A percentile compares a stretch with the other conserved stretches of the same genome.
Conservation (phyloP, 2,888 invertebrate genomes). For the Chymomyza fuscimana region DNA sequence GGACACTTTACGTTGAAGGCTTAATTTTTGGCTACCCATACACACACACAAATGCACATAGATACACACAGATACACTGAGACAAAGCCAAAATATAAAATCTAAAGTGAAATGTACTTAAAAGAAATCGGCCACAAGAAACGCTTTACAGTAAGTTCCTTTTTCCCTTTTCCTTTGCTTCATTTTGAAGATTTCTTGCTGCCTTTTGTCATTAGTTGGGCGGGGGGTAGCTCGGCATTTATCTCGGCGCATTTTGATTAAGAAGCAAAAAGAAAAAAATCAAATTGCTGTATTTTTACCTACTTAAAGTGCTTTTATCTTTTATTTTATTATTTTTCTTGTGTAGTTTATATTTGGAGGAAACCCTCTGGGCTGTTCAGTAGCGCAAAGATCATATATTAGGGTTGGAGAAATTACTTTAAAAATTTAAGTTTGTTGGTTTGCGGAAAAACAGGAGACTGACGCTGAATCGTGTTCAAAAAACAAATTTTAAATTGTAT, state of each 20-base stretch:
- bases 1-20: constrained; percentile 52
- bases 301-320: constrained; percentile 9
- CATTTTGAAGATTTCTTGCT: not conserved
- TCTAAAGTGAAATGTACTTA: constrained; percentile 53
- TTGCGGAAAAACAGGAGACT: too few species aligned
- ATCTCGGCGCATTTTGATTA: constrained; percentile 26
- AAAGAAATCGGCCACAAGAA: constrained; percentile 15
- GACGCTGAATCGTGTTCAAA: too few species aligned
- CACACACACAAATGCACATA: constrained; percentile 21
- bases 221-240: constrained; percentile 19
- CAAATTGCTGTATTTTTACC: constrained; percentile 37
- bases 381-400: not conserved
- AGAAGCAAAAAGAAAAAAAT: constrained; percentile 33
- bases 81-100: constrained; percentile 1
- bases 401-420: not conserved
- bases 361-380: not conserved
- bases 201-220: constrained; percentile 6
- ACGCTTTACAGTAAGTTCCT: not conserved
- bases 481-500: too few species aligned
- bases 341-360: not conserved
- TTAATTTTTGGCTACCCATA: constrained; percentile 43
- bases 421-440: too few species aligned
- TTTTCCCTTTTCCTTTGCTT: not conserved
- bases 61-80: constrained; percentile 10
- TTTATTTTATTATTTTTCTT: not conserved